Evolutionary conservation across 2,888 invertebrate species (phyloP).

Genomic region (Cosmia trapezina): DNA sequence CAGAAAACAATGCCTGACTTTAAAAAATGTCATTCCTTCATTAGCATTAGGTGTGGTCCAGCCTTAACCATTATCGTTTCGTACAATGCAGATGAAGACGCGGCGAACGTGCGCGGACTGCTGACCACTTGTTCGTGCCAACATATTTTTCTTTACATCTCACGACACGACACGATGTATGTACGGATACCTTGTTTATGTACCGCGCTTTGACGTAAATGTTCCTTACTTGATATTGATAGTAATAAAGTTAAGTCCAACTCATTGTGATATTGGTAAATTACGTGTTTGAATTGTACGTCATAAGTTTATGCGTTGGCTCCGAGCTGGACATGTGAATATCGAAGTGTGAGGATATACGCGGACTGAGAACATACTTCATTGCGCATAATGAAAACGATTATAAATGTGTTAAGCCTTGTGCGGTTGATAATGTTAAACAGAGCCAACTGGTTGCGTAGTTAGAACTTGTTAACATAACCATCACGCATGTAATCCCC

Average conservation of each 20-base stretch:
- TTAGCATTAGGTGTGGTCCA: conserved; percentile 30
- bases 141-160: conserved; percentile 74
- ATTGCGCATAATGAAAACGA: not conserved
- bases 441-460: not conserved
- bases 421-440: not conserved
- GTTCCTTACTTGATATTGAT: conserved; percentile 67
- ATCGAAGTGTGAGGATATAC: not conserved
- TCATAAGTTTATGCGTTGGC: conserved; percentile 21
- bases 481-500: too few relatives aligned
- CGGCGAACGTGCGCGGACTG: conserved; percentile 74
- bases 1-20: not conserved
- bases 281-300: conserved; percentile 32
- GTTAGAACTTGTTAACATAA: too few relatives aligned
- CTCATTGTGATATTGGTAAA: conserved; percentile 60
- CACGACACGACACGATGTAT: conserved; percentile 67
- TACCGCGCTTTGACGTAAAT: conserved; percentile 73
- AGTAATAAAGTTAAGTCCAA: conserved; percentile 63
- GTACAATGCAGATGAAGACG: conserved; percentile 72
- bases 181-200: conserved; percentile 72
- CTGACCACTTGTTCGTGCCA: conserved; percentile 68
- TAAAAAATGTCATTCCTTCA: not conserved
- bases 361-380: not conserved
- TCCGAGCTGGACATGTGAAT: not conserved
- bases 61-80: conserved; percentile 46
- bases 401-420: not conserved